phyloP scores from a whole-genome alignment of 2,113 vertebrate genomes.

The Mirounga angustirostris region DNA sequence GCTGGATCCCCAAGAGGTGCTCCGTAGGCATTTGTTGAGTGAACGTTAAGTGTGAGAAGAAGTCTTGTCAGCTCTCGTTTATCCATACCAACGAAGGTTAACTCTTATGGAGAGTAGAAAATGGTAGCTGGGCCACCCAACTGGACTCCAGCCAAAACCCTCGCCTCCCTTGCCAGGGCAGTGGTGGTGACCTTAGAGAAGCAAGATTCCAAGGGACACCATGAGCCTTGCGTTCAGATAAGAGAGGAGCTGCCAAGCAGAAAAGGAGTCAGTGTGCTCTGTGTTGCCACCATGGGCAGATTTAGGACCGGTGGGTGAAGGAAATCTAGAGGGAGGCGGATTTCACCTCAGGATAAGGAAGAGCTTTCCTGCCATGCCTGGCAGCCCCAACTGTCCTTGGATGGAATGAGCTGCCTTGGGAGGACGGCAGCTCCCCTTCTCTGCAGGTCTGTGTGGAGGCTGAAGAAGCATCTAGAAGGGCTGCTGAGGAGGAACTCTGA shows the following conservation, averaged over 20 bases:
- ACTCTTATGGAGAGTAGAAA: not conserved
- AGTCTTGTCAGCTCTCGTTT: not conserved
- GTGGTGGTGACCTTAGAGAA: conserved; percentile 1
- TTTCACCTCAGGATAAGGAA: conserved; percentile 23
- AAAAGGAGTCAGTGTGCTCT: not conserved
- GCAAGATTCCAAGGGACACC: conserved; percentile 24
- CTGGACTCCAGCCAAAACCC: not conserved
- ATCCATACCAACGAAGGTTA: conserved; percentile 22
- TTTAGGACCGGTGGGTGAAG: conserved; percentile 31
- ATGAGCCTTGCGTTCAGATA: conserved; percentile 37
- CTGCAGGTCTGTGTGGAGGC: not conserved
- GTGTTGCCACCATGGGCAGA: not conserved
- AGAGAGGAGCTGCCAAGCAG: not conserved
- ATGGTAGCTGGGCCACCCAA: not conserved
- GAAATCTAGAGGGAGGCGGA: conserved; percentile 12
- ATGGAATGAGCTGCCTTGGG: conserved; percentile 24
- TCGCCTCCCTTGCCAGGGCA: not conserved
- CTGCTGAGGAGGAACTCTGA: conserved; percentile 21
- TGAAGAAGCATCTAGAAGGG: not conserved
- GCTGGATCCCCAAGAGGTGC: not conserved
- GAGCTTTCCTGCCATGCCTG: conserved; percentile 28
- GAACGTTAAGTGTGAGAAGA: conserved; percentile 19
- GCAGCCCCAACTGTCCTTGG: conserved; percentile 16
- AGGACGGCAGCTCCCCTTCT: not conserved
- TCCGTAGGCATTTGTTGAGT: conserved; percentile 1